A percentile compares a stretch with the other conserved stretches of the same genome.
Conservation (phyloP, 1,140 invertebrate species). For the Camponotus pennsylvanicus region DNA sequence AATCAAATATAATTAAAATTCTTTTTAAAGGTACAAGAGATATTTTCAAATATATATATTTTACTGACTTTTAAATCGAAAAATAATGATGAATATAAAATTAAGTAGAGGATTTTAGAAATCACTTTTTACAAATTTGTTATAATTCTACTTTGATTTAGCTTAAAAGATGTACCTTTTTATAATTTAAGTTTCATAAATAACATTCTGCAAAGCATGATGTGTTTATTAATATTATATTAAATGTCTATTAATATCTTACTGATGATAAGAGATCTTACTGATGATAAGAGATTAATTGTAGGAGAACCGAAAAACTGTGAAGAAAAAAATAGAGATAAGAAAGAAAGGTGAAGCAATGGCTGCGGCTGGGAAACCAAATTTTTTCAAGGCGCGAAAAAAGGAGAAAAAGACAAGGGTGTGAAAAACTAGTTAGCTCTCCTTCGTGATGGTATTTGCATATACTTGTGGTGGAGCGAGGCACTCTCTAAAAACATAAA, state of each 20-base stretch:
- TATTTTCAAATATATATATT: background rate
- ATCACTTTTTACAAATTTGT: background rate
- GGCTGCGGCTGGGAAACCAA: background rate
- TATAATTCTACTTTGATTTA: too few species aligned
- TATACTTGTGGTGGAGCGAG: constrained; percentile 58
- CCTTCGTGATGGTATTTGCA: constrained; percentile 64
- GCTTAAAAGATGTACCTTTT: background rate
- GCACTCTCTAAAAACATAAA: constrained; percentile 60
- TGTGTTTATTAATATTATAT: background rate
- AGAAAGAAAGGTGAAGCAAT: background rate
- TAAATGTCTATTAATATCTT: constrained; percentile 22
- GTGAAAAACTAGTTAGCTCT: constrained; percentile 31
- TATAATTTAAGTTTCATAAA: background rate
- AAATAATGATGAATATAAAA: background rate
- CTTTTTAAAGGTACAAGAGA: too few species aligned
- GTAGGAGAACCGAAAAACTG: background rate
- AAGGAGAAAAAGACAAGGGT: background rate
- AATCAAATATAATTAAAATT: too few species aligned
- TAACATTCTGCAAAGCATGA: background rate
- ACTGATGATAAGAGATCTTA: background rate
- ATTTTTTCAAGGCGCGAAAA: constrained; percentile 7
- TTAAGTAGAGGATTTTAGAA: background rate
- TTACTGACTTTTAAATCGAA: background rate
- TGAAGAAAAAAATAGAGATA: background rate
- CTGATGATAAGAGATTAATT: background rate